Base-by-base conservation (phyloP, 2,113 vertebrate species). In the Prietella phreatophila region DNA sequence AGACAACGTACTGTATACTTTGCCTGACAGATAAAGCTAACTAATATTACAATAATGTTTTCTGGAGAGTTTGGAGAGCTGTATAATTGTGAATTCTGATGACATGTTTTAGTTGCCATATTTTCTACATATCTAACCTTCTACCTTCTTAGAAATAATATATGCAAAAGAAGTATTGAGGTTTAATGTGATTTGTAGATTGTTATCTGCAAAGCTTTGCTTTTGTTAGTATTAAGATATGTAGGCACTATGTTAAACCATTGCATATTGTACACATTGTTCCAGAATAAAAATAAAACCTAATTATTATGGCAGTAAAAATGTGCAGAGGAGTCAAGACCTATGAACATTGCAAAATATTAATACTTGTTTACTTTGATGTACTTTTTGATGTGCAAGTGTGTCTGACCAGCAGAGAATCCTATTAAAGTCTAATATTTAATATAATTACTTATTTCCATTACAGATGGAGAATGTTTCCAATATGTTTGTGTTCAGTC, bases 401-500 rank as follows among this genome's bases (percentile, higher is more conserved):
- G 20, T 50, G 39, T 27, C 10, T 76, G 0, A 25, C 73, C 22
- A 6, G 8, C 22, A 30, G 22, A 50, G 65, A 47, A 39, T n/a
- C n/a, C n/a, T n/a, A 53, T 53, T n/a, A 39, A 83, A n/a, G 22
- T 36, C 56, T 67, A 81, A 71, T 87, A 13, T n/a, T 47, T 47
- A 71, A 33, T 25, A 33, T 83, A 39, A 13, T 33, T 55, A 39
- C 25, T 84, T 71, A 55, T 42, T 67, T 39, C 20, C 14, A 50
- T 86, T 88, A 25, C 60, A 90, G 78, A 60, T 88, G 87, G 71
- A 86, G 50, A 90, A 90, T 86, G 61, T 58, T 39, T 90, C 89
- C 14, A 76, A 42, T 58, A 61, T 88, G 2, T 83, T 85, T 47
- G 83, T 85, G 7, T 91, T 91, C 36, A 65, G 69, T 27, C 89